Percentiles rank a stretch among this genome's conserved stretches.
Evolutionary conservation across 2,888 invertebrate genomes (phyloP).

Genomic region (Eurytoma californica): DNA sequence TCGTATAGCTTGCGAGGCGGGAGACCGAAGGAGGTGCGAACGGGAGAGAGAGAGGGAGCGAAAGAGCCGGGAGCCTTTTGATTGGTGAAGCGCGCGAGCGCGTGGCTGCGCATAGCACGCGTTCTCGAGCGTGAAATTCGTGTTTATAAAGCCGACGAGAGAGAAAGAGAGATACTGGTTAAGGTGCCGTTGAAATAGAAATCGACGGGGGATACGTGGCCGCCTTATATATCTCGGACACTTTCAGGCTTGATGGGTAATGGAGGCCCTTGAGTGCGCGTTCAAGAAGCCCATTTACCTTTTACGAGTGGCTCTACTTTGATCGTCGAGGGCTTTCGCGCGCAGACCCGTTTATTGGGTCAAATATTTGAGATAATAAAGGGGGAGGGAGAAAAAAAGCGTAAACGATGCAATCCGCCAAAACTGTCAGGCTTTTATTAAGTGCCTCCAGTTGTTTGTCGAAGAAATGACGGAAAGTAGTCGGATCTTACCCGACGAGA

Average conservation of each 20-base stretch:
- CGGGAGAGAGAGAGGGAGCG: too few relatives aligned
- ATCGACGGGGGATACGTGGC: constrained; percentile 26
- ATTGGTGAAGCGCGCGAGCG: constrained; percentile 15
- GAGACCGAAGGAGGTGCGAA: too few relatives aligned
- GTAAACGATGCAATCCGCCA: background rate
- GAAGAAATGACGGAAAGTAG: background rate
- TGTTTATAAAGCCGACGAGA: constrained; percentile 42
- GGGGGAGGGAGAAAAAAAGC: background rate
- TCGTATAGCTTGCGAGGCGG: too few relatives aligned
- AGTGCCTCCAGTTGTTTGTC: constrained; percentile 19
- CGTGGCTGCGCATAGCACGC: background rate
- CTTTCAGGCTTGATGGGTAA: constrained; percentile 37
- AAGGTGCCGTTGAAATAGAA: constrained; percentile 27
- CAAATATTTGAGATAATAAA: constrained; percentile 44
- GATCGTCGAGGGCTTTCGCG: constrained; percentile 42
- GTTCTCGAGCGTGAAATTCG: constrained; percentile 44
- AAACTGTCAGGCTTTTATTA: constrained; percentile 9
- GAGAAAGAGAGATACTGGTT: background rate
- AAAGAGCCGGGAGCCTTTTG: background rate
- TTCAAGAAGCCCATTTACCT: constrained; percentile 52
- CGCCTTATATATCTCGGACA: constrained; percentile 12
- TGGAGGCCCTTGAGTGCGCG: constrained; percentile 41
- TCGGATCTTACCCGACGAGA: too few relatives aligned
- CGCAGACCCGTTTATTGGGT: constrained; percentile 44
- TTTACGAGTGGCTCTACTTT: constrained; percentile 47